phyloP scores from a whole-genome alignment of 2,888 invertebrate species.

The Monoplex corrugatus region DNA sequence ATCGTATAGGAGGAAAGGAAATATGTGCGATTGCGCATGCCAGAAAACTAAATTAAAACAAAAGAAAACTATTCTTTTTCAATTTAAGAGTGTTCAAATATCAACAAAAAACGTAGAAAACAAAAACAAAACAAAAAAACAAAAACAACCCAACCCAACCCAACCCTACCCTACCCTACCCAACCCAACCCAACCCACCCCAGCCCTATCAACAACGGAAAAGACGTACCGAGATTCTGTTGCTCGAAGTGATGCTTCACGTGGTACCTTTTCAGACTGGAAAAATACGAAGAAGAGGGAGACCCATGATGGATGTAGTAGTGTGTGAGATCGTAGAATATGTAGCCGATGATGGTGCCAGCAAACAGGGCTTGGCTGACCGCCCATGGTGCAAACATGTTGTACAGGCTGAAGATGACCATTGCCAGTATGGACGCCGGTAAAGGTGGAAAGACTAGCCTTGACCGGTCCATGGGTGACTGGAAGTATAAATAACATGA shows the following conservation, averaged over 20 bases:
- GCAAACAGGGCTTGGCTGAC: conserved; percentile 75
- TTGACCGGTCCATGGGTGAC: conserved; percentile 82
- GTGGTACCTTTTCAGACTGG: conserved; percentile 81
- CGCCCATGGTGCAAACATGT: conserved; percentile 73
- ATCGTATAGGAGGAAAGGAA: no score
- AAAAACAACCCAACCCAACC: no score
- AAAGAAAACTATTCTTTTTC: no score
- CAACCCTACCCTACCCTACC: no score
- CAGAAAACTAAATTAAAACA: no score
- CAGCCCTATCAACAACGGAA: no score
- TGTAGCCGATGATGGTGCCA: conserved; percentile 79
- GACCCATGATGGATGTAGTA: conserved; percentile 82
- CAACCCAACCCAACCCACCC: no score
- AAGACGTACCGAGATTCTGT: conserved; percentile 80
- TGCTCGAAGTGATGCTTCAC: conserved; percentile 82
- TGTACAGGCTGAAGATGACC: conserved; percentile 77
- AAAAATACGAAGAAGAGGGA: conserved; percentile 78
- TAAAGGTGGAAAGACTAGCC: conserved; percentile 82
- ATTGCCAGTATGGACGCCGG: conserved; percentile 79
- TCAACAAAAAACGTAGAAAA: no score
- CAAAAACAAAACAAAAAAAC: no score
- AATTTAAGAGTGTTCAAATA: no score
- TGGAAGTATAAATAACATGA: no score
- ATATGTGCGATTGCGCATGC: no score
- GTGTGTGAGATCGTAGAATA: conserved; percentile 82